Base-by-base conservation (phyloP, 2,113 vertebrate species). In the Phrynosoma platyrhinos region DNA sequence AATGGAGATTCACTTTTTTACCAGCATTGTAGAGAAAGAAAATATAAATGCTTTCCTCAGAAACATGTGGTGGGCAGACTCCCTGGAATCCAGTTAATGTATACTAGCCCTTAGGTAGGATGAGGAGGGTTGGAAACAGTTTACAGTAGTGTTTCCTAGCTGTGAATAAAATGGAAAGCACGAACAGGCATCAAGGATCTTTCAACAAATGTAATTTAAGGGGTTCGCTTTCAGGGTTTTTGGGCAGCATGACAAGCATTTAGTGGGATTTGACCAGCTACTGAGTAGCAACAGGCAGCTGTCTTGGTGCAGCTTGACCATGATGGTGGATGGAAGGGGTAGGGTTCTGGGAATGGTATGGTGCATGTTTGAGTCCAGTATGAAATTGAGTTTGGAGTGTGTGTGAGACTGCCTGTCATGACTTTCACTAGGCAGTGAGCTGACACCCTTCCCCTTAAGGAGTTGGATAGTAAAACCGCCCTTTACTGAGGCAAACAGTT, bases 181-280 rank as follows among this genome's bases (percentile, higher is more conserved):
- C 90, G 89, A 90, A 85, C 95, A 96, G 93, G 89, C 93, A 93
- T 93, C n/a, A 40, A 84, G 87, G 91, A 95, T 96, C 95, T 95
- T 94, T 95, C 95, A 95, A 94, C 83, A 87, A 95, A 97, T 94
- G 92, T 93, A 92, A 94, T 96, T 96, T 95, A 94, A 93, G 95
- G 94, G 95, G 91, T 93, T 96, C 90, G 81, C 82, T 84, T 90
- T 95, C 92, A 94, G 87, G 8, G 8, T 74, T 87, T 90, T 88
- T 42, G 81, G 91, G 94, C 89, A 91, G 81, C 94, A 93, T 95
- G 95, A 96, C 95, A 96, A 95, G 86, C 91, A 91, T 94, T 95
- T 94, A 96, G 91, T 94, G 90, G 85, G 90, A 93, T 91, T 90
- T 85, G 64, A 85, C 85, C 92, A 94, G 94, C 91, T 95, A 91